Evolutionary conservation across 2,888 invertebrate species (phyloP), one percentile per base, ranked within the genome.

Genomic region (Phalera bucephala): DNA sequence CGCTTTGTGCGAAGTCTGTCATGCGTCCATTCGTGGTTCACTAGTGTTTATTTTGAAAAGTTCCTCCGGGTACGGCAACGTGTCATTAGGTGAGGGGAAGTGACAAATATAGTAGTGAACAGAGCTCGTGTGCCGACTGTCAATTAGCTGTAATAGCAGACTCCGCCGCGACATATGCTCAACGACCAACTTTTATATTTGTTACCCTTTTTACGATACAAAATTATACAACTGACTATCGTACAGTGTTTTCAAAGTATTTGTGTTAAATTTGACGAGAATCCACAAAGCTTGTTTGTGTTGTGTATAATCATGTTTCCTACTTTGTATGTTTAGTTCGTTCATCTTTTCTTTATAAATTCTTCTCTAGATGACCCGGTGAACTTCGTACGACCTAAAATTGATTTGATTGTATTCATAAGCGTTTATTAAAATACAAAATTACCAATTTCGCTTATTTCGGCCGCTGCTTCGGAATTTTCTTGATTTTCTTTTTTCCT

Each of bases 61-160:
- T 61, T 68, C 65, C 63, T 57, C 56, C 36, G 41, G 51, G 52
- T 65, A 64, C 54, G 52, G 66, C 66, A 75, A 68, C 70, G 50
- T 83, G 68, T 84, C 71, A 86, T 87, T 87, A 83, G 57, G 40
- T 51, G 65, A 69, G 73, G 78, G 76, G 70, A 80, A 80, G 83
- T 84, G 86, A 87, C 85, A 84, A 86, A 86, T 79, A 75, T 72
- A 64, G 71, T 65, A 68, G 77, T 75, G 77, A 79, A 81, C 68
- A 72, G 63, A 67, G 54, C 65, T 69, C 76, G 76, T 75, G 75
- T 68, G 75, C 64, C 65, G 74, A 71, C 76, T 81, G 82, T 78
- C 83, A 84, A 86, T 87, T 86, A 86, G 66, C 51, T 46, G 59
- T 82, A 85, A 85, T 84, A 78, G 76, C 73, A 72, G 60, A 66